A percentile compares a stretch with the other conserved stretches of the same genome.
Conservation (phyloP, 2,113 vertebrate genomes). For the Corythoichthys intestinalis region DNA sequence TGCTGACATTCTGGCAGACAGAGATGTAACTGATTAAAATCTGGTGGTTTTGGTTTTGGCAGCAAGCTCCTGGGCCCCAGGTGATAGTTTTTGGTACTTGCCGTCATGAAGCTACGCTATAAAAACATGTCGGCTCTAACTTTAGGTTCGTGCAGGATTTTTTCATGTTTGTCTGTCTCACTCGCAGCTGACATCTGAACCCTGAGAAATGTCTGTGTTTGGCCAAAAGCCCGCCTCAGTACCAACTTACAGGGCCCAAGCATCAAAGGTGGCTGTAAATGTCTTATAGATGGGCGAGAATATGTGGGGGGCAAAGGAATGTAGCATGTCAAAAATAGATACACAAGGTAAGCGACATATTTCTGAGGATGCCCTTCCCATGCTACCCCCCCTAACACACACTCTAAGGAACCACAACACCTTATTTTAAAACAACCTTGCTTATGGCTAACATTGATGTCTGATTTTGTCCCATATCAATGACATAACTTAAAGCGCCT, state of each 20-base stretch:
- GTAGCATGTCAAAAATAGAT: slow-evolving; percentile 78
- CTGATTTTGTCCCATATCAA: too few species aligned
- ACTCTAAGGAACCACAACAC: neutral
- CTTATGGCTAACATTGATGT: neutral
- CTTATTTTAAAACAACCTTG: neutral
- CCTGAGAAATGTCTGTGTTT: slow-evolving; percentile 73
- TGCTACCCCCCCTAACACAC: slow-evolving; percentile 17
- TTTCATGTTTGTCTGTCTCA: slow-evolving; percentile 70
- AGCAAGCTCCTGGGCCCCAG: slow-evolving; percentile 35
- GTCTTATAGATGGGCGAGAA: slow-evolving; percentile 78
- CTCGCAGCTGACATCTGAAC: slow-evolving; percentile 71
- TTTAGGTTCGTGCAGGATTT: slow-evolving; percentile 62
- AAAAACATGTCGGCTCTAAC: slow-evolving; percentile 53
- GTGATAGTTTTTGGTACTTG: slow-evolving; percentile 65
- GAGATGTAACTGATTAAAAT: too few species aligned
- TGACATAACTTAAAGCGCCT: too few species aligned
- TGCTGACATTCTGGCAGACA: too few species aligned
- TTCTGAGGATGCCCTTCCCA: slow-evolving; percentile 39
- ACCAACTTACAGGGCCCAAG: slow-evolving; percentile 58
- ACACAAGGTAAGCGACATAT: slow-evolving; percentile 50
- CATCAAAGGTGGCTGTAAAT: slow-evolving; percentile 79
- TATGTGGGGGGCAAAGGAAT: slow-evolving; percentile 73
- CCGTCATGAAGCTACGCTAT: slow-evolving; percentile 63
- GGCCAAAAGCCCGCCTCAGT: slow-evolving; percentile 57
- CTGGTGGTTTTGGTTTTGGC: slow-evolving; percentile 48